phyloP scores from a whole-genome alignment of 2,888 invertebrate species.

The Drosophila limbata region DNA sequence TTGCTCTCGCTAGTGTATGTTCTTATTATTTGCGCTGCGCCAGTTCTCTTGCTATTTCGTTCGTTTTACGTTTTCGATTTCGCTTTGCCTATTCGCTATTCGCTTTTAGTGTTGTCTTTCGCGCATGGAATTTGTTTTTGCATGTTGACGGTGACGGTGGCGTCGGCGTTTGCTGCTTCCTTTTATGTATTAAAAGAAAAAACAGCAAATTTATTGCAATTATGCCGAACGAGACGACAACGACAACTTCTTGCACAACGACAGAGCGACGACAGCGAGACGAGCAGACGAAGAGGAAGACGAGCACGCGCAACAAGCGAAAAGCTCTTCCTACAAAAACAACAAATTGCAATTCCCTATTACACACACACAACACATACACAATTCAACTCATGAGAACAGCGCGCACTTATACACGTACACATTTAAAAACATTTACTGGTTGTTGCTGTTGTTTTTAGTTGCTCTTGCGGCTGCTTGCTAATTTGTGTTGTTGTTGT shows the following conservation, averaged over 20 bases:
- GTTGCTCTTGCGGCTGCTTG: constrained; percentile 41
- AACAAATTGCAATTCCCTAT: constrained; percentile 78
- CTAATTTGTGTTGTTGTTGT: constrained; percentile 62
- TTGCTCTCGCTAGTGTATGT: constrained; percentile 43
- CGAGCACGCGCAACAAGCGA: constrained; percentile 75
- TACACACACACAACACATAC: constrained; percentile 33
- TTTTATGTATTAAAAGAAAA: constrained; percentile 57
- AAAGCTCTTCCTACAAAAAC: constrained; percentile 69
- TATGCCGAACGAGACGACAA: constrained; percentile 49
- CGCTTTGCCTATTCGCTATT: constrained; percentile 55
- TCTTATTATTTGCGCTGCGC: constrained; percentile 71
- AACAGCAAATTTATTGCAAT: constrained; percentile 63
- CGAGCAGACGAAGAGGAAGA: constrained; percentile 42
- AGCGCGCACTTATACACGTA: constrained; percentile 43
- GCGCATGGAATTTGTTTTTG: constrained; percentile 58
- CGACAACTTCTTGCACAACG: constrained; percentile 59
- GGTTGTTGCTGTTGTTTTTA: constrained; percentile 29
- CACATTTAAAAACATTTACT: constrained; percentile 35
- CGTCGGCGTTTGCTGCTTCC: constrained; percentile 49
- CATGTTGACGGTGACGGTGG: constrained; percentile 28
- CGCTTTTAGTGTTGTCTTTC: constrained; percentile 64
- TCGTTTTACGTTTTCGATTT: constrained; percentile 45
- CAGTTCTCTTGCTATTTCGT: constrained; percentile 61
- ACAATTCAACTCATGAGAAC: constrained; percentile 44
- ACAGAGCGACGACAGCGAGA: constrained; percentile 25